Percentiles rank a stretch among this genome's conserved stretches.
phyloP scores from a whole-genome alignment of 2,888 invertebrate species.

The Dolomedes plantarius region DNA sequence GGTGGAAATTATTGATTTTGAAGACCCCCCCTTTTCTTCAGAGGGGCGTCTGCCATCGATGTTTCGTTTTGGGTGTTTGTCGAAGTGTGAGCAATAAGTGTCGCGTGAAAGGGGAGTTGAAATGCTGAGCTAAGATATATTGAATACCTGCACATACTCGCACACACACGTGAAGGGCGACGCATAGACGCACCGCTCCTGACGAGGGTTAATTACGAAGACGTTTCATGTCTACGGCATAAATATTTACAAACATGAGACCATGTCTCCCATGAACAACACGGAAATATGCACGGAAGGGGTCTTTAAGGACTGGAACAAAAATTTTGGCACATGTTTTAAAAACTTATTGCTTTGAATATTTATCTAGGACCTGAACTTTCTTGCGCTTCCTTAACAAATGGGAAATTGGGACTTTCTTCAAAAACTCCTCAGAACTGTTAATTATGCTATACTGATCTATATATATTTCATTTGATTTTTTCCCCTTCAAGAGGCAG shows the following conservation, averaged over 20 bases:
- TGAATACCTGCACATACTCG: conserved; percentile 12
- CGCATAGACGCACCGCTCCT: neutral
- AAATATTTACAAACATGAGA: neutral
- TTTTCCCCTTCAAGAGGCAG: too few species aligned
- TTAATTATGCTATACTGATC: too few species aligned
- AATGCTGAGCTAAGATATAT: conserved; percentile 27
- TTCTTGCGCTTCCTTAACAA: too few species aligned
- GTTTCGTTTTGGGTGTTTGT: conserved; percentile 52
- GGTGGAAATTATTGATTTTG: conserved; percentile 62
- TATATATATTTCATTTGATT: too few species aligned
- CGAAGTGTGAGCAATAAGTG: conserved; percentile 41
- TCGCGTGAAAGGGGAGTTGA: conserved; percentile 21
- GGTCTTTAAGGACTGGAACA: too few species aligned
- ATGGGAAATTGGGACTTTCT: too few species aligned
- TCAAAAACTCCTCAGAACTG: too few species aligned
- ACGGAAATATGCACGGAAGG: too few species aligned
- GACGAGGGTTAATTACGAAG: neutral
- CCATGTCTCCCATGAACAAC: neutral
- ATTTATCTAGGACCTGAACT: too few species aligned
- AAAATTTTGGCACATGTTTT: too few species aligned
- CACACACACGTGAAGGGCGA: conserved; percentile 10
- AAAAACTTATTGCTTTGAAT: too few species aligned
- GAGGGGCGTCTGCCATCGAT: conserved; percentile 23
- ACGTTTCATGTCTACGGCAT: neutral
- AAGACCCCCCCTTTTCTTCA: conserved; percentile 9